Conservation (phyloP, 2,888 invertebrate species). For the Clusia tigrina region DNA sequence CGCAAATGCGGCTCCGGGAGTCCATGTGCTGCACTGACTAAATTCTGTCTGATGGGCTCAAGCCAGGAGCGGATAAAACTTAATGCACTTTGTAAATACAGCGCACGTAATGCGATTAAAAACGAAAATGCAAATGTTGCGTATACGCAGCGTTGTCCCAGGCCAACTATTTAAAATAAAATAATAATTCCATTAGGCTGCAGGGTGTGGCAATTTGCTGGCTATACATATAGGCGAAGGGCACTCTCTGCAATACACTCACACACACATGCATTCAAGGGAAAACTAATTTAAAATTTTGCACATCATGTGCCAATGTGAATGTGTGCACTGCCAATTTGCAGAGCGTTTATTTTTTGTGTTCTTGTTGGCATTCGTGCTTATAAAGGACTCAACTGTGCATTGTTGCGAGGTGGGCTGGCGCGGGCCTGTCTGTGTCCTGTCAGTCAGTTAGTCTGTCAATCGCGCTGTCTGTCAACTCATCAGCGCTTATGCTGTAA, state of each 20-base stretch:
- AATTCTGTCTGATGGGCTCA: too few relatives aligned
- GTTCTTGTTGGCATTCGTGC: too few relatives aligned
- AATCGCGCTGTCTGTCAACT: neutral
- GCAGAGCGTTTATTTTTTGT: neutral
- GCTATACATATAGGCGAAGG: neutral
- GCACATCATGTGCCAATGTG: conserved; percentile 17
- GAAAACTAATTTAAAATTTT: conserved; percentile 28
- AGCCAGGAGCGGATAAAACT: too few relatives aligned
- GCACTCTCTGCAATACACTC: neutral
- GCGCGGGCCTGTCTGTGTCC: too few relatives aligned
- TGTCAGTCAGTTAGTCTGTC: neutral
- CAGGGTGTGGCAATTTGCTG: too few relatives aligned
- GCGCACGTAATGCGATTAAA: neutral
- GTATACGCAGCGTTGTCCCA: neutral
- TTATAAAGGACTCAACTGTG: too few relatives aligned
- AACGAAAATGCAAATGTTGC: neutral
- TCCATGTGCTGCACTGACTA: too few relatives aligned
- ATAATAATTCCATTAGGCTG: neutral
- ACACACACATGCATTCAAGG: neutral
- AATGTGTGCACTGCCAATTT: neutral
- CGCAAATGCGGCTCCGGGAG: too few relatives aligned
- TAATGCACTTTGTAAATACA: neutral
- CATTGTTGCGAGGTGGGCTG: too few relatives aligned
- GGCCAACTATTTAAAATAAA: neutral
- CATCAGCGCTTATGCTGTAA: neutral